phyloP scores from a whole-genome alignment of 1,140 invertebrate genomes.

The Tetraneura akinire region DNA sequence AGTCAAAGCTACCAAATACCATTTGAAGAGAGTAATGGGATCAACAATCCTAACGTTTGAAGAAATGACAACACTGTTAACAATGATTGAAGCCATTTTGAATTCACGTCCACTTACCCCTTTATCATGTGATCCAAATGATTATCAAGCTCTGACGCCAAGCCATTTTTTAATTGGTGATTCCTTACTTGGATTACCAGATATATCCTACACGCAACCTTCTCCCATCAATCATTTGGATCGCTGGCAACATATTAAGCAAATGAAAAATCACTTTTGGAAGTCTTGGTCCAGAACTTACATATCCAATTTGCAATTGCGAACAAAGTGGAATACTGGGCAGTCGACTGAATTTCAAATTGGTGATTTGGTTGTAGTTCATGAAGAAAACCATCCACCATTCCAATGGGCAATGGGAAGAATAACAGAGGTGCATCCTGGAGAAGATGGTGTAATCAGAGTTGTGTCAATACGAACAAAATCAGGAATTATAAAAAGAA shows the following conservation, averaged over 20 bases:
- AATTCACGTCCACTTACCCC: too few species aligned
- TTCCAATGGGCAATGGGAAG: slow-evolving; percentile 57
- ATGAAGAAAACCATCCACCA: slow-evolving; percentile 51
- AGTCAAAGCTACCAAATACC: slow-evolving; percentile 56
- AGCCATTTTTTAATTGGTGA: slow-evolving; percentile 8
- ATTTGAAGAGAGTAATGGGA: too few species aligned
- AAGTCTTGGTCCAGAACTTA: slow-evolving; percentile 55
- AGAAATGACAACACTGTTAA: too few species aligned
- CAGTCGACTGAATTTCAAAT: slow-evolving; percentile 37
- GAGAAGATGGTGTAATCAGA: slow-evolving; percentile 55
- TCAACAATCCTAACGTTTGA: too few species aligned
- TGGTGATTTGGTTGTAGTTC: too few species aligned
- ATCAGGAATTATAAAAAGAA: slow-evolving; percentile 54
- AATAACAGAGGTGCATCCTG: slow-evolving; percentile 56
- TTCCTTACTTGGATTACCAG: not conserved
- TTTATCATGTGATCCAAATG: too few species aligned
- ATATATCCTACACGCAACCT: too few species aligned
- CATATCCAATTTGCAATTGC: slow-evolving; percentile 55
- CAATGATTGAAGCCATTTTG: too few species aligned
- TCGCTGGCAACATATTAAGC: slow-evolving; percentile 52
- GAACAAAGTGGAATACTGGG: slow-evolving; percentile 55
- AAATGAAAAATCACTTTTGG: slow-evolving; percentile 55
- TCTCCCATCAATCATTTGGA: slow-evolving; percentile 52
- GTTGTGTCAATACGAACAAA: slow-evolving; percentile 55
- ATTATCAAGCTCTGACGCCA: too few species aligned